Base-by-base conservation (phyloP, 2,888 invertebrate species). In the Epinotia nisella region DNA sequence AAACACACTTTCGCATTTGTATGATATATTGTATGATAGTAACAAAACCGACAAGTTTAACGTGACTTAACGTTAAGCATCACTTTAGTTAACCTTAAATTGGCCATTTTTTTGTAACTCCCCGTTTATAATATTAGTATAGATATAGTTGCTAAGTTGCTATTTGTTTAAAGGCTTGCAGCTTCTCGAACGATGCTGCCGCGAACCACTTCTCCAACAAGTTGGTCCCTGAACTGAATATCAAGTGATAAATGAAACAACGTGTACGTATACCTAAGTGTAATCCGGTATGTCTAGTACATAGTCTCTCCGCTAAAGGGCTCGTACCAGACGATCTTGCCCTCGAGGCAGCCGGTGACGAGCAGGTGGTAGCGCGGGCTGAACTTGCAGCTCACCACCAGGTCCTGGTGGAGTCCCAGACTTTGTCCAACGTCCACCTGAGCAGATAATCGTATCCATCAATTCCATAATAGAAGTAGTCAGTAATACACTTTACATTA, bases 281-380 rank as follows among this genome's bases (percentile, higher is more conserved):
- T 62, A 62, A 49, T 62, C 29, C 82, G 83, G 80, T 81, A 80
- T 78, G 78, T 76, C 81, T 84, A 88, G 76, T 88, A 88, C 45
- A 88, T 76, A 3, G 84, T 77, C 75, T 92, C 92, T 0, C 93
- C 92, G 77, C 92, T 92, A 75, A 85, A 89, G 0, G 98, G 98
- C 84, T 97, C 97, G 89, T 98, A 97, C 97, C 98, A 98, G 60
- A 97, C 96, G 73, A 98, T 96, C 85, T 97, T 96, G 35, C 98
- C 98, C 75, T 96, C 96, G 60, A 98, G 95, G 88, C 98, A 98
- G 17, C 99, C 99, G 19, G 98, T 97, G 53, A 98, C 98, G 51
- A 98, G 94, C 78, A 98, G 94, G 82, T 96, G 97, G 86, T 98
- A 97, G 35, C 95, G 95, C 0, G 98, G 98, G 76, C 97, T 98